These are phyloP conservation scores for Gallinago paraguaiae DNA, from an alignment of 2,113 vertebrate genomes.

Conservation along the genomic window DNA sequence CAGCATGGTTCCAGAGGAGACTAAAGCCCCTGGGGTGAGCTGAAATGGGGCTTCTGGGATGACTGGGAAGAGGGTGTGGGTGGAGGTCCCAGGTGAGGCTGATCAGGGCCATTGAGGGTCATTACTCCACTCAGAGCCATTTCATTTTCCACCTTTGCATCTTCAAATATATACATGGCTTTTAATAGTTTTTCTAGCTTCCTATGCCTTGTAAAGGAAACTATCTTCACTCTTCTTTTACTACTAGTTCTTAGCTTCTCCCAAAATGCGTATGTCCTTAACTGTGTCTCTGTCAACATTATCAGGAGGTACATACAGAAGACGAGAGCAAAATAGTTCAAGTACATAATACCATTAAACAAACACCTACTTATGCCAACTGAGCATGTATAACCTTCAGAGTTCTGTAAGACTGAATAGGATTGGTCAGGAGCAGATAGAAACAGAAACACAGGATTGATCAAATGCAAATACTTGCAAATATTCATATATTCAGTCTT, in stretches of 20 bases:
- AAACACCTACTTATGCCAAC: neutral
- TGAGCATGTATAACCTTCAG: constrained; percentile 1
- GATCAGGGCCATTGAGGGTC: neutral
- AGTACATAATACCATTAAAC: neutral
- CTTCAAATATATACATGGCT: neutral
- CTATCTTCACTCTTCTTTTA: neutral
- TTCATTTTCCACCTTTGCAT: neutral
- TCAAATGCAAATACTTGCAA: constrained; percentile 66
- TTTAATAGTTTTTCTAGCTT: neutral
- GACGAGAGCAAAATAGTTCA: neutral
- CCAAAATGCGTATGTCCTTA: neutral
- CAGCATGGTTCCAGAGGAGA: neutral
- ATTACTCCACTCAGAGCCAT: neutral
- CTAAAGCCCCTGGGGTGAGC: neutral
- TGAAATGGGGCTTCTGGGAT: neutral
- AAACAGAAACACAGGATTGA: constrained; percentile 18
- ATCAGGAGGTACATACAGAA: neutral
- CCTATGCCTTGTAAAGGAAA: neutral
- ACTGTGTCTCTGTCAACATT: neutral
- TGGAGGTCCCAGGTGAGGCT: neutral
- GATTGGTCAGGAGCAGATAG: constrained; percentile 41
- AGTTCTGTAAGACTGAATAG: neutral
- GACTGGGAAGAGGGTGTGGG: neutral
- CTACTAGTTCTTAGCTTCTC: neutral
- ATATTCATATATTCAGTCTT: constrained; percentile 65